A percentile compares a stretch with the other conserved stretches of the same genome.
These are phyloP conservation scores for Dissostichus mawsoni DNA, from an alignment of 2,113 vertebrate genomes.

Conservation along the genomic window DNA sequence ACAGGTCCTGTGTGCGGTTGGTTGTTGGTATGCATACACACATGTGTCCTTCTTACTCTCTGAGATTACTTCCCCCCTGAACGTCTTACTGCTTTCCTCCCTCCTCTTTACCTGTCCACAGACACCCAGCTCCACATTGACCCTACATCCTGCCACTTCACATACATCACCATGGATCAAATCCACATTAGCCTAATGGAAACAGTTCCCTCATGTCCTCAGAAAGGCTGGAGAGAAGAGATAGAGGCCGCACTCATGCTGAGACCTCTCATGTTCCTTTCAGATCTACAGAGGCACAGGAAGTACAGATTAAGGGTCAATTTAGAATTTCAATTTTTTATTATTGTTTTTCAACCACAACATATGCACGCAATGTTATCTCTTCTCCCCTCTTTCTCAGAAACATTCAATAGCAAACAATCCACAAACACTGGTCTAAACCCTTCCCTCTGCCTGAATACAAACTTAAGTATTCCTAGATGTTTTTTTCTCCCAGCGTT, in stretches of 20 bases:
- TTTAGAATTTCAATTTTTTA: constrained; percentile 60
- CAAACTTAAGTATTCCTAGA: background rate
- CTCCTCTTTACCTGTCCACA: constrained; percentile 61
- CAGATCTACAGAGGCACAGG: constrained; percentile 59
- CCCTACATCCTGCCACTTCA: constrained; percentile 63
- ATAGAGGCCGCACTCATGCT: constrained; percentile 43
- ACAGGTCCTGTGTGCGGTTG: constrained; percentile 63
- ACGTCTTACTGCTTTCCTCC: constrained; percentile 45
- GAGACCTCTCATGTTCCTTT: constrained; percentile 62
- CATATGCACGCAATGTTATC: constrained; percentile 1
- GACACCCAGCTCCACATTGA: constrained; percentile 62
- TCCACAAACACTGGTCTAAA: constrained; percentile 3
- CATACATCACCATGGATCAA: constrained; percentile 70
- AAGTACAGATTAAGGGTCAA: constrained; percentile 70
- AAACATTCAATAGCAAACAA: constrained; percentile 12
- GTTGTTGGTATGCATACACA: constrained; percentile 66
- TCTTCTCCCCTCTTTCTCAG: background rate
- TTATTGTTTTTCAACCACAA: constrained; percentile 24
- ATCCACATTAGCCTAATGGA: constrained; percentile 74
- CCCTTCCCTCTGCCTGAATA: background rate
- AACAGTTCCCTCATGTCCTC: constrained; percentile 64
- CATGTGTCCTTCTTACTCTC: constrained; percentile 49
- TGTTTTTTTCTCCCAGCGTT: constrained; percentile 28
- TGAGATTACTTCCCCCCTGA: constrained; percentile 43
- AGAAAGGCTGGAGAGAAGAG: constrained; percentile 45